A percentile compares a stretch with the other conserved stretches of the same genome.
phyloP scores from a whole-genome alignment of 2,113 vertebrate genomes.

The Calyptomena viridis region DNA sequence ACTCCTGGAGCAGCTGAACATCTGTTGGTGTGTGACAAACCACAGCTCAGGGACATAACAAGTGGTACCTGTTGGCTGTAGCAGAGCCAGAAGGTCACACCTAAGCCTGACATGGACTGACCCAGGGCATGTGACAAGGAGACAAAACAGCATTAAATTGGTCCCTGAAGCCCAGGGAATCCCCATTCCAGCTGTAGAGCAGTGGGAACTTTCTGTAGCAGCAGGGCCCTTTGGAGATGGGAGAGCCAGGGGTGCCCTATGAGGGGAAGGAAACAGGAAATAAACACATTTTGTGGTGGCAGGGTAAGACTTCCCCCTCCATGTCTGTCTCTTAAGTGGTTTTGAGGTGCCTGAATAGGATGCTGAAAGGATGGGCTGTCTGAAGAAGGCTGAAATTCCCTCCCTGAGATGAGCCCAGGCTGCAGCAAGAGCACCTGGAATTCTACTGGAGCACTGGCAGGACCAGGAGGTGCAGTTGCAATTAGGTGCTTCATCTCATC shows the following conservation, averaged over 20 bases:
- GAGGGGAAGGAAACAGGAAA: background rate
- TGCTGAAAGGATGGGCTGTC: rapidly evolving
- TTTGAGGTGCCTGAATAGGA: background rate
- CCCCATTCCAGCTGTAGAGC: background rate
- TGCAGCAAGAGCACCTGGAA: background rate
- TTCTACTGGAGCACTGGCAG: background rate
- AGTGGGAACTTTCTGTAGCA: background rate
- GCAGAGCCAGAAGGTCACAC: background rate
- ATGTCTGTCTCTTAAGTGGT: background rate
- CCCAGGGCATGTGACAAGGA: background rate
- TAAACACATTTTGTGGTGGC: background rate
- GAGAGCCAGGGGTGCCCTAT: rapidly evolving
- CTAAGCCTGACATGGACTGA: background rate
- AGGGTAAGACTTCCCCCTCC: rapidly evolving
- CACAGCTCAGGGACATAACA: background rate
- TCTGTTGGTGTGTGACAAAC: background rate
- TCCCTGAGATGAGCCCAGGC: background rate
- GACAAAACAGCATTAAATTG: background rate
- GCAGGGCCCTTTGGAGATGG: background rate
- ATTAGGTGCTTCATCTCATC: background rate
- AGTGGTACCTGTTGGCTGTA: background rate
- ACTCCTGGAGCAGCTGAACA: background rate
- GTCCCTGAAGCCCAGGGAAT: background rate
- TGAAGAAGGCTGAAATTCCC: background rate
- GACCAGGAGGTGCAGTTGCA: background rate